Evolutionary conservation across 1,140 invertebrate genomes (phyloP), one percentile per base, ranked within the genome.

Genomic region (Fopius arisanus): DNA sequence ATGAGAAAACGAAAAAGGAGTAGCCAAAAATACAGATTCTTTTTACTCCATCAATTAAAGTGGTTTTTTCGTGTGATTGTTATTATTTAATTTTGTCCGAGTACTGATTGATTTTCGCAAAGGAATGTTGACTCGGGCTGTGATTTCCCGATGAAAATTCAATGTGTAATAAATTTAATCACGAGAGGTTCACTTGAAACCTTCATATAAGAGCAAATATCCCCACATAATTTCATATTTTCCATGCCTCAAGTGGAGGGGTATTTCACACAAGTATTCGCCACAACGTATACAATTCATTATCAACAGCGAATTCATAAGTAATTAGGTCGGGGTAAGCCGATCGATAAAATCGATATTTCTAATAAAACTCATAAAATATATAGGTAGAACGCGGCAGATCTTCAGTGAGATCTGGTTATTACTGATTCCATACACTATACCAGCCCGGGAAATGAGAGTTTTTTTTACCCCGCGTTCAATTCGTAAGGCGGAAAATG

Each of bases 331-430:
- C 54, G 9, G 1, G 54, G 1, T 54, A 26, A 54, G 48, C 21
- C 3, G 16, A 4, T 54, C 9, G n/a, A n/a, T n/a, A 16, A 68
- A 74, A 76, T 74, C 75, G 69, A 76, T 76, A 76, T 74, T 76
- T 74, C 75, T 76, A 76, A 76, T 74, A 76, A 71, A 48, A 43
- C 70, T 72, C 48, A 33, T n/a, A 6, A 26, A 23, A 23, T 73
- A 6, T 31, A 54, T 31, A 28, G 16, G 9, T 12, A 10, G 10
- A 28, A 29, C 67, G 26, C 26, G 41, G 43, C 41, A 37, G 41
- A n/a, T n/a, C n/a, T 54, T 28, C 26, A 31, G 67, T 41, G 19
- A 21, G 31, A 12, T 48, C n/a, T 48, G 59, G 67, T 73, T 70
- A 76, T 73, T 66, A 70, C 48, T 41, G 67, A 62, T 26, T 63